Evolutionary conservation across 2,888 invertebrate genomes (phyloP).

Genomic region (Lasioglossum pauxillum): DNA sequence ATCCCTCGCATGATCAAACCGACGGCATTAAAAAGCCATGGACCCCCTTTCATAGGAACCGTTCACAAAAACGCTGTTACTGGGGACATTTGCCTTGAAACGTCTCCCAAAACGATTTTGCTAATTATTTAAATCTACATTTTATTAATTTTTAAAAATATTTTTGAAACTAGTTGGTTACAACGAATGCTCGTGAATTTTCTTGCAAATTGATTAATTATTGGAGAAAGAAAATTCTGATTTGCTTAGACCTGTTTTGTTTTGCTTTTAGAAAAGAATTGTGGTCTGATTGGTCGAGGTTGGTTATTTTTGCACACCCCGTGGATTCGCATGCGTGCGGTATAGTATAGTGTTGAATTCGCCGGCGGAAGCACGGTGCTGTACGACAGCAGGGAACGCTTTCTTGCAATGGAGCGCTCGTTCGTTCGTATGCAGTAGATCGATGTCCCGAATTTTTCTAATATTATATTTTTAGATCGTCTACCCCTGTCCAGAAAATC

Average conservation of each 20-base stretch:
- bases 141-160: too few relatives aligned
- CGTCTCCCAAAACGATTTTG: not conserved
- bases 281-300: not conserved
- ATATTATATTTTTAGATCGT: not conserved
- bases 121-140: too few relatives aligned
- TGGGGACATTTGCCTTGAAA: not conserved
- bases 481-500: not conserved
- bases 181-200: not conserved
- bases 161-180: not conserved
- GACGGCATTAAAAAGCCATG: not conserved
- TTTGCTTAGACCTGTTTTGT: not conserved
- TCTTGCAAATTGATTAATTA: not conserved
- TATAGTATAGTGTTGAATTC: constrained; percentile 19
- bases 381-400: constrained; percentile 1
- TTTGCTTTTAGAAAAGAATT: not conserved
- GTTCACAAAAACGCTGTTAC: not conserved
- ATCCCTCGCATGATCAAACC: not conserved
- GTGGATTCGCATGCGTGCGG: not conserved
- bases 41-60: not conserved
- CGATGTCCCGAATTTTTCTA: not conserved
- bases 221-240: not conserved
- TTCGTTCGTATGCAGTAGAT: not conserved
- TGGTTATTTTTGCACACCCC: not conserved
- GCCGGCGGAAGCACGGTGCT: constrained; percentile 28
- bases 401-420: constrained; percentile 4